Evolutionary conservation across 2,113 vertebrate genomes (phyloP).

Genomic region (Chinchilla lanigera): DNA sequence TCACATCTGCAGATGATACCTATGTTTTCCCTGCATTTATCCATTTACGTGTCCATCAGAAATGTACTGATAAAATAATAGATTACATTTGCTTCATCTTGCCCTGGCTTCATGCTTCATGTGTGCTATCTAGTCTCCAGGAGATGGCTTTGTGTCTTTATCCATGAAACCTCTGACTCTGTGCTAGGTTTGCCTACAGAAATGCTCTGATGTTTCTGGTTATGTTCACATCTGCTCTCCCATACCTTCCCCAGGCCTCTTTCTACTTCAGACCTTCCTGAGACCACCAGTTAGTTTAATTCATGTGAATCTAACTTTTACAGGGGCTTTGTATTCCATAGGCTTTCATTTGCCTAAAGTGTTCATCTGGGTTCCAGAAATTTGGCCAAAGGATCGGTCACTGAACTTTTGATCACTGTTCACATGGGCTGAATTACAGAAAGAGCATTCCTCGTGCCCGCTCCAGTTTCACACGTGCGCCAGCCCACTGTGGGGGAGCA

Average conservation of each 20-base stretch:
- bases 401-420: conserved; percentile 60
- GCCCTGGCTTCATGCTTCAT: not conserved
- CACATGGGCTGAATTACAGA: conserved; percentile 42
- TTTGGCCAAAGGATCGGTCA: conserved; percentile 62
- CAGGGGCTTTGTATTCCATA: not conserved
- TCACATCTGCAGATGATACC: not conserved
- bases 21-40: conserved; percentile 56
- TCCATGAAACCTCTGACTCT: conserved; percentile 3
- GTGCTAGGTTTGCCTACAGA: conserved; percentile 45
- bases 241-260: not conserved
- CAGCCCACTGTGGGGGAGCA: not conserved
- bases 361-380: conserved; percentile 72
- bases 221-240: conserved; percentile 61
- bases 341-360: conserved; percentile 59
- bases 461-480: not conserved
- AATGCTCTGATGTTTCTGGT: conserved; percentile 56
- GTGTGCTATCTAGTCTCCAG: not conserved
- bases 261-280: conserved; percentile 46
- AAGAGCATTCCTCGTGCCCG: not conserved
- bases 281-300: conserved; percentile 37
- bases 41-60: conserved; percentile 37
- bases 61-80: conserved; percentile 57
- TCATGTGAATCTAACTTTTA: conserved; percentile 63
- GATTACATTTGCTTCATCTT: conserved; percentile 58
- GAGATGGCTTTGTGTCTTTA: conserved; percentile 50